These are phyloP conservation scores for Harpagifer antarcticus DNA, from an alignment of 2,797 vertebrate genomes.

Conservation along the genomic window DNA sequence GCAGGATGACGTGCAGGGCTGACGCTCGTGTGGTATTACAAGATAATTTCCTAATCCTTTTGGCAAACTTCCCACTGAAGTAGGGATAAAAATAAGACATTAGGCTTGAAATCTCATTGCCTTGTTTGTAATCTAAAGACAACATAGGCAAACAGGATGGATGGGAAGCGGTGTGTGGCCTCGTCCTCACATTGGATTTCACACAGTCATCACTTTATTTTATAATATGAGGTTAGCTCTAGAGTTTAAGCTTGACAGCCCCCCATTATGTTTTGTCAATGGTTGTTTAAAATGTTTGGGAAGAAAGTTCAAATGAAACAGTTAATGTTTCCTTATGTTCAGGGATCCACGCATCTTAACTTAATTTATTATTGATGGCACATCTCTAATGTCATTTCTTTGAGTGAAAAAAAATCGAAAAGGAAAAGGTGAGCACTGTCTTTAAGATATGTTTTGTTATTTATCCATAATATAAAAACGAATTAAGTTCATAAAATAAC, in stretches of 20 bases:
- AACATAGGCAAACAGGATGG: slow-evolving; percentile 26
- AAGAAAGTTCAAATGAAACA: neutral
- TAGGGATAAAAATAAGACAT: slow-evolving; percentile 65
- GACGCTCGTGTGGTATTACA: slow-evolving; percentile 67
- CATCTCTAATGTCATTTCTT: neutral
- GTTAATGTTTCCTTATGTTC: neutral
- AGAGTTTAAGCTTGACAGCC: neutral
- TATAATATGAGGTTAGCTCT: neutral
- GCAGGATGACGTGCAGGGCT: slow-evolving; percentile 63
- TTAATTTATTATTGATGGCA: neutral
- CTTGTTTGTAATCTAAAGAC: slow-evolving; percentile 42
- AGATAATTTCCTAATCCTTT: slow-evolving; percentile 72
- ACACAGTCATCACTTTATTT: slow-evolving; percentile 9
- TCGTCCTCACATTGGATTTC: slow-evolving; percentile 9
- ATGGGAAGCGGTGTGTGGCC: slow-evolving; percentile 47
- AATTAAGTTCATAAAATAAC: neutral
- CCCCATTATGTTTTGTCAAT: neutral
- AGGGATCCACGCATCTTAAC: neutral
- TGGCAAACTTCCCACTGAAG: slow-evolving; percentile 46
- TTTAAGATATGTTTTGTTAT: neutral
- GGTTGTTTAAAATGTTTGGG: neutral
- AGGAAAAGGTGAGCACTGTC: neutral
- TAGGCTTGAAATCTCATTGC: slow-evolving; percentile 30
- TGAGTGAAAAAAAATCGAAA: neutral
- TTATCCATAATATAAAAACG: neutral